Percentiles rank a stretch among this genome's conserved stretches.
phyloP scores from a whole-genome alignment of 1,140 invertebrate genomes.

The Euura saliciscinereae region DNA sequence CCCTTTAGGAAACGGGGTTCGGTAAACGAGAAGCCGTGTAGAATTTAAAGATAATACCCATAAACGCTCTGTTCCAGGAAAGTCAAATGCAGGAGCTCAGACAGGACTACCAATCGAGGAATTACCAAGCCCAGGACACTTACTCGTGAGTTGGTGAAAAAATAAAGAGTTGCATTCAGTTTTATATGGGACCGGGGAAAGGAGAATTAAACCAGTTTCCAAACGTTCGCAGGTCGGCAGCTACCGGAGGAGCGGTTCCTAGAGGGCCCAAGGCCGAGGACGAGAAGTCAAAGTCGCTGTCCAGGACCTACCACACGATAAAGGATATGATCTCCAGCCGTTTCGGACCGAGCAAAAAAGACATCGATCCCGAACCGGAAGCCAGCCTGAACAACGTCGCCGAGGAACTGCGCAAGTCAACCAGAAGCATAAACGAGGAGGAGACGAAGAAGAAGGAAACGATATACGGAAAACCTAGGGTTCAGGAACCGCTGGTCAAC shows the following conservation, averaged over 20 bases:
- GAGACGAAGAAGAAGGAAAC: slow-evolving; percentile 55
- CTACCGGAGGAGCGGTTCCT: slow-evolving; percentile 34
- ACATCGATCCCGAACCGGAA: slow-evolving; percentile 62
- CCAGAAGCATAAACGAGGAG: slow-evolving; percentile 51
- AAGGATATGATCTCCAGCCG: slow-evolving; percentile 85
- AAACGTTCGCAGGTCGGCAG: slow-evolving; percentile 38
- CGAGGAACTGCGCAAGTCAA: slow-evolving; percentile 65
- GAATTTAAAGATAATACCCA: not conserved
- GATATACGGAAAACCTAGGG: slow-evolving; percentile 64
- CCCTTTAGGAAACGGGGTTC: not conserved
- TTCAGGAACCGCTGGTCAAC: slow-evolving; percentile 49
- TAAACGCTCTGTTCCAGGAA: slow-evolving; percentile 33
- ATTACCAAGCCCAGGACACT: slow-evolving; percentile 42
- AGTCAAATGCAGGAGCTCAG: slow-evolving; percentile 46
- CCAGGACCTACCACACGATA: slow-evolving; percentile 81
- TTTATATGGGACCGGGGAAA: too few relatives aligned
- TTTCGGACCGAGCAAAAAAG: slow-evolving; percentile 70
- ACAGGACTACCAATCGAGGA: slow-evolving; percentile 44
- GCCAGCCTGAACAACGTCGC: slow-evolving; percentile 67
- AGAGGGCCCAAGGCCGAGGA: slow-evolving; percentile 52
- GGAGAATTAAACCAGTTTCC: too few relatives aligned
- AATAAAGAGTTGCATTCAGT: not conserved
- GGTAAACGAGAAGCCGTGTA: not conserved
- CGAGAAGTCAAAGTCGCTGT: slow-evolving; percentile 69
- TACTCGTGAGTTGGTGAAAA: slow-evolving; percentile 41